phyloP scores from a whole-genome alignment of 2,113 vertebrate species.

The Lagenorhynchus albirostris region DNA sequence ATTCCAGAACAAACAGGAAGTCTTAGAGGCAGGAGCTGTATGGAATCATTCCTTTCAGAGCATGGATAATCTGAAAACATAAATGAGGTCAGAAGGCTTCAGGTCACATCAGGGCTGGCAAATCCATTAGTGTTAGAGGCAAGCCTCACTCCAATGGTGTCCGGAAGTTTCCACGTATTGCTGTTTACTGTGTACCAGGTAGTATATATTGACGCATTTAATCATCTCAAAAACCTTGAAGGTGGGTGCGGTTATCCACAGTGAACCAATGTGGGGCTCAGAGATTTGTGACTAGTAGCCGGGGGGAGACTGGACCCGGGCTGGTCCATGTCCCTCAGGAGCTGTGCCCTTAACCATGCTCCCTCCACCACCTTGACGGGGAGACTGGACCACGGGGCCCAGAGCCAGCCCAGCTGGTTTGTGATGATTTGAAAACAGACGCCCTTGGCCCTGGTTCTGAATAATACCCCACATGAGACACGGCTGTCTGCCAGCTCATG shows the following conservation, averaged over 20 bases:
- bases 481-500: background rate
- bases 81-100: background rate
- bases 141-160: rapidly evolving
- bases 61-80: background rate
- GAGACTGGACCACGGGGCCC: background rate
- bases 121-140: background rate
- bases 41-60: no score
- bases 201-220: rapidly evolving
- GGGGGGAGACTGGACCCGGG: background rate
- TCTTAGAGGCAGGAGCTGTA: background rate
- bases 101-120: background rate
- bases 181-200: background rate
- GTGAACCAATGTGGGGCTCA: rapidly evolving
- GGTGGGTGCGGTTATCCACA: rapidly evolving
- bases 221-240: background rate
- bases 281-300: background rate
- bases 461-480: background rate
- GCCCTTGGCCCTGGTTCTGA: background rate
- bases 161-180: background rate
- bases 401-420: background rate
- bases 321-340: background rate
- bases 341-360: rapidly evolving
- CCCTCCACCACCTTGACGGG: background rate
- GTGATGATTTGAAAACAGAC: background rate
- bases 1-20: background rate